Conservation (phyloP, 2,113 vertebrate genomes). For the Phycodurus eques region DNA sequence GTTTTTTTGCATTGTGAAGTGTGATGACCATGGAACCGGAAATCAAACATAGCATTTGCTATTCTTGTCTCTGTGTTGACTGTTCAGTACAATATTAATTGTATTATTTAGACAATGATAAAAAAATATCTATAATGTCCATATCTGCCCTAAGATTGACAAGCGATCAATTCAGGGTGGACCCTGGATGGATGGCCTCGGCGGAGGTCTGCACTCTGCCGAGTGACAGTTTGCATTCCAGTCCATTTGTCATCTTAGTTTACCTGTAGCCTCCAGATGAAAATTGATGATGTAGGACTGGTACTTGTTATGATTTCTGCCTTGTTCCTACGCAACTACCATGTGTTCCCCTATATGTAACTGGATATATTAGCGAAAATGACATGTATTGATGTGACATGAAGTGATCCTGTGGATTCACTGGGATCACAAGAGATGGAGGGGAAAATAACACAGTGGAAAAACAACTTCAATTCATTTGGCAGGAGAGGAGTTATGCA, state of each 20-base stretch:
- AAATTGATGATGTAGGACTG: conserved; percentile 31
- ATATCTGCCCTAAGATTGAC: too few relatives aligned
- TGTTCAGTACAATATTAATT: too few relatives aligned
- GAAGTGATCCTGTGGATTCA: conserved; percentile 34
- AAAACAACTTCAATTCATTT: conserved; percentile 55
- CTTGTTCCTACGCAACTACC: conserved; percentile 54
- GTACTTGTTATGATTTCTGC: conserved; percentile 41
- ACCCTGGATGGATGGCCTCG: not conserved
- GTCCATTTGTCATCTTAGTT: conserved; percentile 1
- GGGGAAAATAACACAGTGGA: conserved; percentile 41
- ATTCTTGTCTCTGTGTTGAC: not conserved
- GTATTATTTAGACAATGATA: too few relatives aligned
- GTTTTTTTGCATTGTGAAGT: not conserved
- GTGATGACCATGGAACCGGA: not conserved
- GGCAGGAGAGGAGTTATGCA: conserved; percentile 26
- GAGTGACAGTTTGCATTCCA: not conserved
- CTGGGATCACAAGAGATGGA: conserved; percentile 18
- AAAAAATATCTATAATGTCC: too few relatives aligned
- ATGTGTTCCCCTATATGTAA: conserved; percentile 21
- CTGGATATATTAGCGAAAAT: conserved; percentile 23
- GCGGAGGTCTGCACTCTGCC: not conserved
- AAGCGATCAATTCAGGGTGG: too few relatives aligned
- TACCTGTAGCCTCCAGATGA: conserved; percentile 14
- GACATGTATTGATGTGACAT: conserved; percentile 40
- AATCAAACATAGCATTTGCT: not conserved